Evolutionary conservation across 2,797 vertebrate species (phyloP).

Genomic region (Parauchenoglanis punctatus): DNA sequence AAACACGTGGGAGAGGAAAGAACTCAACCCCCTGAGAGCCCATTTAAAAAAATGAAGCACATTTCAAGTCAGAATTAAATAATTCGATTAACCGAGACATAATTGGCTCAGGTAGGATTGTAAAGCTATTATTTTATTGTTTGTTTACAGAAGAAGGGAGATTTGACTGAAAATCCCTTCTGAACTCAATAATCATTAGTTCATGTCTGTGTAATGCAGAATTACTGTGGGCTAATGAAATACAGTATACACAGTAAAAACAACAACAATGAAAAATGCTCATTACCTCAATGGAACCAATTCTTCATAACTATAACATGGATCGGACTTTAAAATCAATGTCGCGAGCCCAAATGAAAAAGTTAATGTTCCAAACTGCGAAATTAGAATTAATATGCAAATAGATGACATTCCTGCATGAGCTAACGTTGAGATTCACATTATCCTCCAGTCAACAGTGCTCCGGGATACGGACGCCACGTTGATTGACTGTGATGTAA

Average conservation of each 20-base stretch:
- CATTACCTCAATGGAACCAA: not conserved
- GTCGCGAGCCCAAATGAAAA: not conserved
- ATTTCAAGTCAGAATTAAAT: not conserved
- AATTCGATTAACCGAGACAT: not conserved
- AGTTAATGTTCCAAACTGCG: not conserved
- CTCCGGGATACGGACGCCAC: constrained; percentile 12
- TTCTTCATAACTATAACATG: not conserved
- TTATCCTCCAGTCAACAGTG: not conserved
- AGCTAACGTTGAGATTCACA: constrained; percentile 12
- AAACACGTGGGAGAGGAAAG: not conserved
- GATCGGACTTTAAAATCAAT: not conserved
- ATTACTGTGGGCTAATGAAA: constrained; percentile 11
- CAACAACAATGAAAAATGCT: not conserved
- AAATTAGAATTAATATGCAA: constrained; percentile 20
- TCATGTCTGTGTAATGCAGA: not conserved
- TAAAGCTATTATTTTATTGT: not conserved
- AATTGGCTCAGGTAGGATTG: not conserved
- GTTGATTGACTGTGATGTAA: constrained; percentile 53
- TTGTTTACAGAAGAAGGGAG: not conserved
- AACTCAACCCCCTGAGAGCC: not conserved
- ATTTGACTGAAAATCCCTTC: constrained; percentile 4
- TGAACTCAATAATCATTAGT: not conserved
- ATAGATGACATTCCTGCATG: constrained; percentile 2
- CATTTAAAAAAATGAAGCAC: not conserved
- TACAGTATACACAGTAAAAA: not conserved